Base-by-base conservation (phyloP, 2,888 invertebrate species). In the Diarsia dahlii region DNA sequence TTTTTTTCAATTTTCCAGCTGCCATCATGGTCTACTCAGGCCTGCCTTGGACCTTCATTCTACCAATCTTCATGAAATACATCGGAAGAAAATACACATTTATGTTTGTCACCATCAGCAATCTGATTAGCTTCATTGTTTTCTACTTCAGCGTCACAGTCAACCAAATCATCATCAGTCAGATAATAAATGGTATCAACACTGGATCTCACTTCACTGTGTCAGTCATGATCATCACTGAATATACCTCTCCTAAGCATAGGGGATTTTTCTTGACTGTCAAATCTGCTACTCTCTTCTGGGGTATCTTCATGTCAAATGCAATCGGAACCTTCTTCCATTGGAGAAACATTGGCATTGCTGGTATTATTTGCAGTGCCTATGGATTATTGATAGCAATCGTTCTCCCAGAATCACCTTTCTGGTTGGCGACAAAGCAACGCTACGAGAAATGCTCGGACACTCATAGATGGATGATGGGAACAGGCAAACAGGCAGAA, bases 341-440 rank as follows among this genome's bases (percentile, higher is more conserved):
- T 70, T 92, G 90, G 91, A 91, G 83, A 28, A 84, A 85, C 9
- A 91, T 91, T 45, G 87, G 83, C 1, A 13, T 91, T 5, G 52
- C 87, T 20, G 87, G 89, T 1, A 76, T 91, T 6, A 0, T 85
- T 0, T 85, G 85, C 23, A 73, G 79, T 48, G 45, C 80, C 23
- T 90, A 90, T 39, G 76, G 74, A 0, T 54, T 90, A 39, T 50
- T 75, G 2, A 84, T 85, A 10, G 70, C 87, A 34, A 60, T 89
- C 1, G 66, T 89, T 12, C 87, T 88, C 82, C 91, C 92, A 5
- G 91, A 91, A 71, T 91, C 92, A n/a, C 92, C 92, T 15, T 86
- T 84, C 56, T 90, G 89, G 89, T 45, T 89, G 23, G 87, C 87
- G 0, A 74, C 73, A 0, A 84, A 71, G 56, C 71, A 76, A n/a